Evolutionary conservation across 2,113 vertebrate genomes (phyloP).

Genomic region (Coptodon rendalli): DNA sequence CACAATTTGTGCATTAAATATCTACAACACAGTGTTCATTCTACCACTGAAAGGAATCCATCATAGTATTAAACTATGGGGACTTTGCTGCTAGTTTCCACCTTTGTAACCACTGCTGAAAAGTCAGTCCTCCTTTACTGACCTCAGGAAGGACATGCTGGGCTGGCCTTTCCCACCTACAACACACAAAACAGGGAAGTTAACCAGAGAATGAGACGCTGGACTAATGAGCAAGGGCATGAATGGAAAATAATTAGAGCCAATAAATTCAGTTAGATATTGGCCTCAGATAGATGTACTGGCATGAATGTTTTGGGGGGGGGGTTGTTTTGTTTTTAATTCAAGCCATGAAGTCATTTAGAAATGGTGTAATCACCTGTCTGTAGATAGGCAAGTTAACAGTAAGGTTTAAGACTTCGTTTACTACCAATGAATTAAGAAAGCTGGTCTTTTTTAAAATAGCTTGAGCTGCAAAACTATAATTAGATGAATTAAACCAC

Average conservation of each 20-base stretch:
- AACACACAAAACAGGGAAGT: not conserved
- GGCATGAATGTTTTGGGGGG: not conserved
- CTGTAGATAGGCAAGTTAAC: not conserved
- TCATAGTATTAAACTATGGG: not conserved
- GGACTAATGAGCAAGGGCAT: not conserved
- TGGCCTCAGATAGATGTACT: not conserved
- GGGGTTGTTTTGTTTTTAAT: too few species aligned
- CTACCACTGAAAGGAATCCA: not conserved
- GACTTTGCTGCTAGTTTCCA: slow-evolving; percentile 70
- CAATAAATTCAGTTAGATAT: not conserved
- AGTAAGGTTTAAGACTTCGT: accelerated
- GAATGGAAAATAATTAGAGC: not conserved
- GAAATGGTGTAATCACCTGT: not conserved
- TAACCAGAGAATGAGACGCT: not conserved
- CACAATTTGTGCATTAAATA: not conserved
- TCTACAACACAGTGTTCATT: not conserved
- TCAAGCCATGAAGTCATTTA: not conserved
- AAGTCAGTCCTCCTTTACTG: slow-evolving; percentile 61
- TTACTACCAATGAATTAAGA: not conserved
- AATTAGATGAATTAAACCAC: accelerated
- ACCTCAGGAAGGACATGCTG: slow-evolving; percentile 68
- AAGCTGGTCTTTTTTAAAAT: not conserved
- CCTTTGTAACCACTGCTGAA: slow-evolving; percentile 74
- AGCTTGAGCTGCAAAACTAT: not conserved
- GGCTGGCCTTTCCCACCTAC: slow-evolving; percentile 78